Evolutionary conservation across 30 jellyfish, hydroid and myxozoan species (phyloP).

Genomic region (Phacellophora camtschatica): DNA sequence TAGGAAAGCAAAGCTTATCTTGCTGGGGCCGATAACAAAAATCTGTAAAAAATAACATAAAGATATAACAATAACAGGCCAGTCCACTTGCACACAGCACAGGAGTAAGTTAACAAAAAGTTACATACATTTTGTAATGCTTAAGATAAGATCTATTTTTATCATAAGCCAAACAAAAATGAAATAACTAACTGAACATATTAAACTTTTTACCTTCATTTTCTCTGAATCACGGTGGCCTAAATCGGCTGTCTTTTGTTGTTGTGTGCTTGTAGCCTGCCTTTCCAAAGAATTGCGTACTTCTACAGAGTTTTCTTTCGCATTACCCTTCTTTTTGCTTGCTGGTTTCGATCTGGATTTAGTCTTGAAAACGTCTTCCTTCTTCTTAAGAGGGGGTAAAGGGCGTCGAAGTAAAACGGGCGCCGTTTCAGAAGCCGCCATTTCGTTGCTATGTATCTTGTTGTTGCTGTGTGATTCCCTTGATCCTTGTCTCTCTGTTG

Average conservation of each 20-base stretch:
- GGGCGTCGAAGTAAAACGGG: slow-evolving; percentile 60
- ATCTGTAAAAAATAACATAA: no score
- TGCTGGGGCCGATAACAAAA: no score
- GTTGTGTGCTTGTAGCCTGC: slow-evolving; percentile 10
- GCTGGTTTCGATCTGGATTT: neutral
- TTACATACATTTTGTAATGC: no score
- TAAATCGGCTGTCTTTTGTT: slow-evolving; percentile 19
- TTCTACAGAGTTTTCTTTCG: neutral
- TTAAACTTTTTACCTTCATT: slow-evolving; percentile 5
- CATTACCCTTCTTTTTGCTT: neutral
- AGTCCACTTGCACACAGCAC: no score
- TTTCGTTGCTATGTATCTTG: slow-evolving; percentile 69
- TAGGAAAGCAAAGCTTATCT: no score
- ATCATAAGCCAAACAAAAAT: no score
- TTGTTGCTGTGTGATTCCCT: no score
- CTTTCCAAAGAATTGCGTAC: slow-evolving; percentile 8
- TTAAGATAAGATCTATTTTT: no score
- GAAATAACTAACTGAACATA: neutral
- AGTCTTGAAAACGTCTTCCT: neutral
- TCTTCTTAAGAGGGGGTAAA: slow-evolving; percentile 50
- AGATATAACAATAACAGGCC: no score
- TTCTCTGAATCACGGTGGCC: slow-evolving; percentile 13
- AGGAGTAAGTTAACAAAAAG: no score
- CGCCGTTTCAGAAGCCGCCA: slow-evolving; percentile 56
- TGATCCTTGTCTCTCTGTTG: no score